Evolutionary conservation across 2,113 vertebrate genomes (phyloP).

Genomic region (Myiagra hebetior): DNA sequence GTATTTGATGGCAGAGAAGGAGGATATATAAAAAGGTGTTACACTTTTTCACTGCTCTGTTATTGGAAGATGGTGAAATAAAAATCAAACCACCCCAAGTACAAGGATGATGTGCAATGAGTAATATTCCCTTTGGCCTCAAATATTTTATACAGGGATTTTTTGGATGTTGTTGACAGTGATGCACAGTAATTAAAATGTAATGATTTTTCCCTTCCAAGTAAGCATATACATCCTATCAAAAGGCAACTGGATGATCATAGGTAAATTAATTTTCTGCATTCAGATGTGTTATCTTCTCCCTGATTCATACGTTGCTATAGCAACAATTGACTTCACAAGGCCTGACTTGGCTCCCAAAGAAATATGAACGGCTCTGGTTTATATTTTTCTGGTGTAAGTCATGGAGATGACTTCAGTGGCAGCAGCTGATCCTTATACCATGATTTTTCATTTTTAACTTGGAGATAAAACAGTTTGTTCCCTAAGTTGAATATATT

Average conservation of each 20-base stretch:
- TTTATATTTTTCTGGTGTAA: conserved; percentile 45
- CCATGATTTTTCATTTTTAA: neutral
- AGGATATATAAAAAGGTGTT: neutral
- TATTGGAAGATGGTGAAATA: conserved; percentile 15
- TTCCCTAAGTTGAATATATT: neutral
- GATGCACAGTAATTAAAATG: conserved; percentile 32
- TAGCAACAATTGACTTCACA: conserved; percentile 63
- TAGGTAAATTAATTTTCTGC: conserved; percentile 49
- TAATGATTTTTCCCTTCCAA: neutral
- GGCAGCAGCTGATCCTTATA: neutral
- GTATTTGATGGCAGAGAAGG: neutral
- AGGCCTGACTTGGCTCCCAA: conserved; percentile 54
- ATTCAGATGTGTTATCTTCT: conserved; percentile 53
- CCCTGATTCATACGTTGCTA: conserved; percentile 40
- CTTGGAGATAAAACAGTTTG: neutral
- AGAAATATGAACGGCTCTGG: conserved; percentile 14
- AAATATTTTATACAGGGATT: neutral
- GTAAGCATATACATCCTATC: neutral
- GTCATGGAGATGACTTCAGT: neutral
- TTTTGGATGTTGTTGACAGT: neutral
- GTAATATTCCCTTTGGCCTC: neutral
- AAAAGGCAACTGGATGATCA: conserved; percentile 25
- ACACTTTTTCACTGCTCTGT: neutral
- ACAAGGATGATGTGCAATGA: neutral
- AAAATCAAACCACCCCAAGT: neutral